Base-by-base conservation (phyloP, 1,140 invertebrate genomes). In the Ostrea edulis region DNA sequence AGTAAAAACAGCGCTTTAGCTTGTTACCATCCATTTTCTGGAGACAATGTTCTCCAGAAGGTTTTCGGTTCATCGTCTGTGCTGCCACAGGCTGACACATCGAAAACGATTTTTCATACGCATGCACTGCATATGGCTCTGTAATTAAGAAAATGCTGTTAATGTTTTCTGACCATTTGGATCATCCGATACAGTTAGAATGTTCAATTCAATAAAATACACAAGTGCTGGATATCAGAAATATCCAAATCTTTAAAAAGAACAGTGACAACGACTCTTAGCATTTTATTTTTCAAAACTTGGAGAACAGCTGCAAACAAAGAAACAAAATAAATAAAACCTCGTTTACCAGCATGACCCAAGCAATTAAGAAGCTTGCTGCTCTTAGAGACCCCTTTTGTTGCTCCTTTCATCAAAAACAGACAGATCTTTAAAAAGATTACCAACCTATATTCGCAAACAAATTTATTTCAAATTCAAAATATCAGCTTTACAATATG, bases 1-100 rank as follows among this genome's bases (percentile, higher is more conserved):
- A 87, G 77, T 82, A 83, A 51, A 62, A 52, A 65, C 86, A 87
- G 12, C 82, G 54, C 81, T 87, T 87, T 20, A 87, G 81, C 62
- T 87, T 87, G 55, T 82, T 82, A 17, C 44, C 53, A 22, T 82
- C 22, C 29, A 82, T 82, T 87, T 54, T 58, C 14, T 65, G 20
- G 14, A 87, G 86, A 51, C 81, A 54, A 68, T 87, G 86, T 68
- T 82, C 77, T 25, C 77, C 85, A 35, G 25, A 8, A 7, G 9
- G 68, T 65, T 51, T 35, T 85, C 84, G 58, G 77, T 22, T 86
- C 51, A 77, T 86, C 22, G 85, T 14, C 14, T 52, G 52, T 52
- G 22, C n/a, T n/a, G 44, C 44, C 35, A 17, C 44, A 22, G 20
- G 52, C 20, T 20, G 52, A n/a, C 44, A 17, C 82, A 83, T 54